Evolutionary conservation across 2,797 vertebrate genomes (phyloP).

Genomic region (Hirundo rustica): DNA sequence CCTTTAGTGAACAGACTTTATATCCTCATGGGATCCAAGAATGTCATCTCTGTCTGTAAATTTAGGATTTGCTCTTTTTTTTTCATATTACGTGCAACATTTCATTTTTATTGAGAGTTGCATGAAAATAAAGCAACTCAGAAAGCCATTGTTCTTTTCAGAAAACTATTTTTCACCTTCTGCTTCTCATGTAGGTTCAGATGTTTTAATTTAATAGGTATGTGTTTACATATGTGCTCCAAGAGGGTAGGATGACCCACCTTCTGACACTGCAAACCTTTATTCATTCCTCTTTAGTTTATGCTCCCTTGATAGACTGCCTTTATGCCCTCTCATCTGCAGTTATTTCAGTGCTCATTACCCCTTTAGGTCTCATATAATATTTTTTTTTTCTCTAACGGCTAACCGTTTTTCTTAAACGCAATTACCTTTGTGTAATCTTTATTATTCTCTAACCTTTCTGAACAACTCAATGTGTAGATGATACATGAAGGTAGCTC

Average conservation of each 20-base stretch:
- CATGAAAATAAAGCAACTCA: neutral
- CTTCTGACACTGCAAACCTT: neutral
- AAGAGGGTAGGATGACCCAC: neutral
- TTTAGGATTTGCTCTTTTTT: neutral
- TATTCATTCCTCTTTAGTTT: neutral
- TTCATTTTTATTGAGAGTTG: neutral
- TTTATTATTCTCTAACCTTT: neutral
- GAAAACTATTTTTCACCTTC: neutral
- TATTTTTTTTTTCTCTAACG: neutral
- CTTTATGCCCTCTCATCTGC: neutral
- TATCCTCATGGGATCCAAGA: neutral
- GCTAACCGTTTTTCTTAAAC: neutral
- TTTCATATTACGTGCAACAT: neutral
- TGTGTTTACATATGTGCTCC: neutral
- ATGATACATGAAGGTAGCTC: neutral
- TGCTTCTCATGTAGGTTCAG: neutral
- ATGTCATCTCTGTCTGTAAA: neutral
- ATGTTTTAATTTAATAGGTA: neutral
- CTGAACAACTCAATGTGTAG: neutral
- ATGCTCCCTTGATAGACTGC: neutral
- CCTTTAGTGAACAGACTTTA: neutral
- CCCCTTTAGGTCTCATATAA: neutral
- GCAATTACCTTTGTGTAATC: neutral
- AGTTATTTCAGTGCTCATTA: neutral
- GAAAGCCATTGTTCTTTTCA: neutral